Percentiles rank a stretch among this genome's conserved stretches.
Conservation (phyloP, 2,113 vertebrate genomes). For the Paraplagusia blochii region DNA sequence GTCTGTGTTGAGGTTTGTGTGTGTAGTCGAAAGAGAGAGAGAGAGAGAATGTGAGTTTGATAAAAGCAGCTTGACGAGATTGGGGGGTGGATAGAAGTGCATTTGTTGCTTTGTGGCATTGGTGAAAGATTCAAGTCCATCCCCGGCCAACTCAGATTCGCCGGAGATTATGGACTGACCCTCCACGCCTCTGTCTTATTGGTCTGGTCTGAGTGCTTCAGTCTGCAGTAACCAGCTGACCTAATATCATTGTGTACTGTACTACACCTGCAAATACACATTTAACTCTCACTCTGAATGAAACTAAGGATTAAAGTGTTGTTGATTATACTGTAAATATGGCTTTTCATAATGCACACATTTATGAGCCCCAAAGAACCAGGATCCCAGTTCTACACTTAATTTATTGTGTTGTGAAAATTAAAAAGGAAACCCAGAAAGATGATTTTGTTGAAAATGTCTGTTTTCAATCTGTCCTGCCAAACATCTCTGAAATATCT, state of each 20-base stretch:
- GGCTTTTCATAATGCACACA: background rate
- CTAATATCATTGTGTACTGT: slow-evolving; percentile 49
- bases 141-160: slow-evolving; percentile 94
- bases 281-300: slow-evolving; percentile 80
- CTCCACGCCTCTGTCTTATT: slow-evolving; percentile 96
- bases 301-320: slow-evolving; percentile 23
- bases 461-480: too few relatives aligned
- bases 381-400: background rate
- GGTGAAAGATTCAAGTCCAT: slow-evolving; percentile 91
- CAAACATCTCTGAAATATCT: too few relatives aligned
- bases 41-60: slow-evolving; percentile 26
- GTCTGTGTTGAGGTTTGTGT: slow-evolving; percentile 39
- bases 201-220: slow-evolving; percentile 94
- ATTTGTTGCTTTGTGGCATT: slow-evolving; percentile 94
- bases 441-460: too few relatives aligned
- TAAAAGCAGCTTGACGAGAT: slow-evolving; percentile 47
- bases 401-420: too few relatives aligned
- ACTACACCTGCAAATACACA: slow-evolving; percentile 79
- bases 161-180: slow-evolving; percentile 98
- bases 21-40: background rate
- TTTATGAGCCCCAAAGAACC: background rate
- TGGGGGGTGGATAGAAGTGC: slow-evolving; percentile 69
- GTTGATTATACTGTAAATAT: too few relatives aligned
- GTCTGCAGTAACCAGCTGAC: slow-evolving; percentile 85
- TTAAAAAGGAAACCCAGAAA: too few relatives aligned